Conservation (phyloP, 2,113 vertebrate genomes). For the Anarrhichthys ocellatus region DNA sequence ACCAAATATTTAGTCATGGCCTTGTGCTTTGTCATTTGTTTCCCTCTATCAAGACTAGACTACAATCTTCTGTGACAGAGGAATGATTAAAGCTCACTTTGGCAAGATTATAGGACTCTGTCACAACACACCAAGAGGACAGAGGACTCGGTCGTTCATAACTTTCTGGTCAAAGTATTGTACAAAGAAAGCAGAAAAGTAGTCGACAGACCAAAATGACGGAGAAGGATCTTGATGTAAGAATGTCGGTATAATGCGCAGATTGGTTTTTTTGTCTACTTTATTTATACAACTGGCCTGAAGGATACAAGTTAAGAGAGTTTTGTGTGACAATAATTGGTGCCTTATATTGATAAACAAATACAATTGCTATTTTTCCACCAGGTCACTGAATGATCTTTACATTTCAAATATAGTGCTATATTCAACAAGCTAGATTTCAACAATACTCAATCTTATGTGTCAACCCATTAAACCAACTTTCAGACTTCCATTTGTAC, state of each 20-base stretch:
- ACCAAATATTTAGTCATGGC: background rate
- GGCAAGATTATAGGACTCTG: slow-evolving; percentile 30
- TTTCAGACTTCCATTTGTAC: slow-evolving; percentile 18
- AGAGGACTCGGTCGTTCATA: background rate
- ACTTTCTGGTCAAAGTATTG: slow-evolving; percentile 10
- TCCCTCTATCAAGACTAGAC: slow-evolving; percentile 23
- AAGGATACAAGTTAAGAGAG: background rate
- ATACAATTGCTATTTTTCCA: background rate
- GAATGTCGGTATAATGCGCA: background rate
- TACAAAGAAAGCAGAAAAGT: background rate
- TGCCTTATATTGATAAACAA: background rate
- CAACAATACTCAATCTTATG: slow-evolving; percentile 7
- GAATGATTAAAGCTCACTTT: slow-evolving; percentile 57
- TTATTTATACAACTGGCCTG: background rate
- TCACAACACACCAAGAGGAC: background rate
- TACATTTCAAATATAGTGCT: background rate
- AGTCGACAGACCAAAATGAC: background rate
- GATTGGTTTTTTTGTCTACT: background rate
- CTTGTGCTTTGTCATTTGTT: slow-evolving; percentile 10
- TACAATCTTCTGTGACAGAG: slow-evolving; percentile 46
- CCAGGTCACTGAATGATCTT: slow-evolving; percentile 1
- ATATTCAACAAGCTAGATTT: background rate
- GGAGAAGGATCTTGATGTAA: background rate
- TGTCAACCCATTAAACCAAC: slow-evolving; percentile 18
- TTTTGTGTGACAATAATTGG: background rate